phyloP scores from a whole-genome alignment of 2,888 invertebrate genomes.

The Xestia xanthographa region DNA sequence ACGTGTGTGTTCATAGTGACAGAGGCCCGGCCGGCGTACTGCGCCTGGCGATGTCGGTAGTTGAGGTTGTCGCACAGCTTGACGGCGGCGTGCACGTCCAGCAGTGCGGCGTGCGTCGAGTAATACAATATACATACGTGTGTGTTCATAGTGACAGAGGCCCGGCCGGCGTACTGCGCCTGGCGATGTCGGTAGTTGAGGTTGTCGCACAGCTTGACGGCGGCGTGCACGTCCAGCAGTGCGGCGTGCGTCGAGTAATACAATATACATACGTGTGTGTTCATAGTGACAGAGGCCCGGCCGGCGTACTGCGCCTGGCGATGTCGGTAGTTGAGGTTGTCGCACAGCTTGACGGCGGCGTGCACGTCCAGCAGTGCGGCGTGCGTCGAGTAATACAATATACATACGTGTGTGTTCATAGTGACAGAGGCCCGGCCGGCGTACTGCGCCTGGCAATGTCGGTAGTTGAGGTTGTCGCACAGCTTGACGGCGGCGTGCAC shows the following conservation, averaged over 20 bases:
- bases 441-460: slow-evolving; percentile 99
- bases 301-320: slow-evolving; percentile 99
- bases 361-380: slow-evolving; percentile 96
- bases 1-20: slow-evolving; percentile 99
- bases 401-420: slow-evolving; percentile 97
- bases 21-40: slow-evolving; percentile 98
- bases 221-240: slow-evolving; percentile 95
- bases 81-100: slow-evolving; percentile 95
- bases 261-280: slow-evolving; percentile 94
- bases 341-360: slow-evolving; percentile 94
- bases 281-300: slow-evolving; percentile 98
- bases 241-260: slow-evolving; percentile 90
- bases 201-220: slow-evolving; percentile 96
- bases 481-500: slow-evolving; percentile 94
- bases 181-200: slow-evolving; percentile 98
- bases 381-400: slow-evolving; percentile 53
- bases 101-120: slow-evolving; percentile 92
- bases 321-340: slow-evolving; percentile 98
- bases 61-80: slow-evolving; percentile 97
- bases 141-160: slow-evolving; percentile 99
- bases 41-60: slow-evolving; percentile 98
- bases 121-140: slow-evolving; percentile 91
- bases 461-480: slow-evolving; percentile 98
- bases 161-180: slow-evolving; percentile 99
- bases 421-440: slow-evolving; percentile 99